These are phyloP conservation scores for Brachynemurus nebulosus DNA, from an alignment of 2,888 invertebrate genomes.

Conservation along the genomic window DNA sequence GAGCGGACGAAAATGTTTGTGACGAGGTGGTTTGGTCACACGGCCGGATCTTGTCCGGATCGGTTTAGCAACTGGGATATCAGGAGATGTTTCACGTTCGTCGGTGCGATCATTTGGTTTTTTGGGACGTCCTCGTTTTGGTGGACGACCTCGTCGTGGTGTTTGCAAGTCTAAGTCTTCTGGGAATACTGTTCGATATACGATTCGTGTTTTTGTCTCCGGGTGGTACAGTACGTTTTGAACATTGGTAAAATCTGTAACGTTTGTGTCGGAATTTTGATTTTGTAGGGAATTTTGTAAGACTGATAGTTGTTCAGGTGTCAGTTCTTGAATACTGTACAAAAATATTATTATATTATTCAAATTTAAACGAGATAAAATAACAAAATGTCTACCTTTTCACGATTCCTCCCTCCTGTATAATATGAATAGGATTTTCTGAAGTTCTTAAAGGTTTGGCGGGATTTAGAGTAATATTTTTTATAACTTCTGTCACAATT, in stretches of 20 bases:
- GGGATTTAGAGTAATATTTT: constrained; percentile 4
- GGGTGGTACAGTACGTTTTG: constrained; percentile 10
- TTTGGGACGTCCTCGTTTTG: constrained; percentile 24
- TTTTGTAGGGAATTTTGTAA: constrained; percentile 1
- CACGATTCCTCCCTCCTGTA: constrained; percentile 12
- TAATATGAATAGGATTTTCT: constrained; percentile 16
- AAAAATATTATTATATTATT: neutral
- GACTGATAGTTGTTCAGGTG: constrained; percentile 2
- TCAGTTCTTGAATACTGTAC: constrained; percentile 5
- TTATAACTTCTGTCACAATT: neutral
- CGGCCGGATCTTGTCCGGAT: constrained; percentile 27
- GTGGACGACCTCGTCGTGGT: constrained; percentile 14
- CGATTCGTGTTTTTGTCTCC: constrained; percentile 17
- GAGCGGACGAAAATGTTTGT: constrained; percentile 16
- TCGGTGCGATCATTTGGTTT: constrained; percentile 19
- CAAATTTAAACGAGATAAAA: too few relatives aligned
- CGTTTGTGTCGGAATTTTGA: neutral
- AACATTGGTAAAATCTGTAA: neutral
- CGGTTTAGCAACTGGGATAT: constrained; percentile 12
- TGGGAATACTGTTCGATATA: constrained; percentile 27
- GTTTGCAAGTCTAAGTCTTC: constrained; percentile 25
- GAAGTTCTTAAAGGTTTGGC: constrained; percentile 14
- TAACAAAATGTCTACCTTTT: constrained; percentile 9
- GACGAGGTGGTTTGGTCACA: constrained; percentile 26
- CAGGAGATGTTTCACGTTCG: constrained; percentile 9